Evolutionary conservation across 2,113 vertebrate species (phyloP), one percentile per base, ranked within the genome.

Genomic region (Protobothrops mucrosquamatus): DNA sequence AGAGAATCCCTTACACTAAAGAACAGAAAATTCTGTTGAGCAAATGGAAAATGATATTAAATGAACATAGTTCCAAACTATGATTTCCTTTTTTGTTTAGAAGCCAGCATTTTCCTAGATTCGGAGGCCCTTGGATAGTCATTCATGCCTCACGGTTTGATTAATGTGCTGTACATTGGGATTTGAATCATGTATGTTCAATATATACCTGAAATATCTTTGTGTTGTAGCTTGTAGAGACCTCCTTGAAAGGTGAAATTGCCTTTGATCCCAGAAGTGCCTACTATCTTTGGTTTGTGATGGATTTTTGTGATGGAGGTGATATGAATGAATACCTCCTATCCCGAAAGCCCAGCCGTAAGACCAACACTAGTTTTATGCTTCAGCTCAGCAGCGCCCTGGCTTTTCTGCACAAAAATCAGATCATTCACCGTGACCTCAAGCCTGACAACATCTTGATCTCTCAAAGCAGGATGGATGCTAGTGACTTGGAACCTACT

Each of bases 361-460:
- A 98, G 97, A 99, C 98, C 96, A 99, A 99, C 97, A 99, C 99
- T 97, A 99, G 99, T 95, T 99, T 99, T 96, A 99, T 99, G 99
- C 98, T 99, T 88, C 99, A 99, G 97, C 98, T 99, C 85, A 99
- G 99, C 98, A 99, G 99, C 0, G 99, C 99, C 0, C 98, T 99
- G 97, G 99, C 99, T 26, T 99, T 99, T 96, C 97, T 99, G 95
- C 99, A 99, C 97, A 99, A 98, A 90, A 99, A 99, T 94, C 99
- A 99, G 97, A 99, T 99, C 94, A 99, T 99, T 91, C 99, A 99
- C 92, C 97, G 99, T 0, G 99, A 99, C 97, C 98, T 99, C 96
- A 99, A 99, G 93, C 99, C 99, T 0, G 99, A 99, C 97, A 99
- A 99, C 96, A 99, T 99, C 96, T 98, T 99, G 94, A 99, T 99